Conservation (phyloP, 2,797 vertebrate genomes). For the Enteromius paludinosus region DNA sequence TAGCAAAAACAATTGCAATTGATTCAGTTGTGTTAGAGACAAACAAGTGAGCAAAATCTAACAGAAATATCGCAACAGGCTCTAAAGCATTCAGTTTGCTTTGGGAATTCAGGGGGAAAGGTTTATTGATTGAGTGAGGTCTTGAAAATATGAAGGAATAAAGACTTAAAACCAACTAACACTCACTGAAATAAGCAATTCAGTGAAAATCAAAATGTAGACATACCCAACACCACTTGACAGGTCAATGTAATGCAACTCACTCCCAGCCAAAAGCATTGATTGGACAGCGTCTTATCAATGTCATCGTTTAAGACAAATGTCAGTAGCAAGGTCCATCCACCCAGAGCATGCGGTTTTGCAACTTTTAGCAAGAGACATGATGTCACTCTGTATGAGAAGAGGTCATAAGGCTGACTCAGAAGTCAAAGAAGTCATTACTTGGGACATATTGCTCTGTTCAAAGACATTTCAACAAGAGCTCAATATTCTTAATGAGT, state of each 20-base stretch:
- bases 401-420: conserved; percentile 49
- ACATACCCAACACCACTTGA: background rate
- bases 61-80: conserved; percentile 7
- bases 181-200: background rate
- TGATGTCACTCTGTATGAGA: conserved; percentile 44
- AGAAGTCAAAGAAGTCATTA: conserved; percentile 35
- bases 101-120: background rate
- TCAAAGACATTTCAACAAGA: conserved; percentile 30
- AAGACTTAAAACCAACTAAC: conserved; percentile 14
- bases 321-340: conserved; percentile 28
- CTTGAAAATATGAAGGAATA: background rate
- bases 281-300: conserved; percentile 15
- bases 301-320: conserved; percentile 41
- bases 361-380: conserved; percentile 28
- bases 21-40: background rate
- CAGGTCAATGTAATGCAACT: conserved; percentile 16
- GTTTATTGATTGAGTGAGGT: conserved; percentile 1
- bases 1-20: background rate
- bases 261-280: conserved; percentile 2
- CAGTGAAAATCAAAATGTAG: background rate
- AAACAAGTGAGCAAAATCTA: background rate
- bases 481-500: conserved; percentile 28
- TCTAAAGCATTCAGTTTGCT: background rate
- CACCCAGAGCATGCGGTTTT: conserved; percentile 27
- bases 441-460: conserved; percentile 13